Base-by-base conservation (phyloP, 2,113 vertebrate species). In the Anas platyrhynchos region DNA sequence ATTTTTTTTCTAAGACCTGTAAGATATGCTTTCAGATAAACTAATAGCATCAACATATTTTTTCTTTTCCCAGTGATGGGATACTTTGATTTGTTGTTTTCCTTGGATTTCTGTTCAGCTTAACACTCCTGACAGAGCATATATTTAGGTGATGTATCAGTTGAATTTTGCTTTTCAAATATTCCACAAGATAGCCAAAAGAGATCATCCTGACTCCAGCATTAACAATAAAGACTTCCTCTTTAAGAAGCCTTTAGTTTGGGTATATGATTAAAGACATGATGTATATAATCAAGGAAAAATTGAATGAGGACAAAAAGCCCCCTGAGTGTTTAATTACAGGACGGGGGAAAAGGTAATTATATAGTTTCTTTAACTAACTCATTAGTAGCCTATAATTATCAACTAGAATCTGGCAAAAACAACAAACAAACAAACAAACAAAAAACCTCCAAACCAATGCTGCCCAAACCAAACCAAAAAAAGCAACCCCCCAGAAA, bases 31-130 rank as follows among this genome's bases (percentile, higher is more conserved):
- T 89, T 68, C 38, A 83, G 41, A n/a, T 58, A 67, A 67, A 76
- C 8, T 73, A 26, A 17, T 65, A 41, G 4, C 3, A 58, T 69
- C 0, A 0, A 0, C 3, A n/a, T 46, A 52, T 65, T 58, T 82
- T 82, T 68, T 79, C 2, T 76, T 92, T 80, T 23, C 9, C 13
- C 11, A 72, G 25, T 74, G 6, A 62, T 50, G 21, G 50, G 8
- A 23, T 71, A 11, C 13, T 63, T 78, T 85, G 6, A 3, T 74
- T 76, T 54, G 16, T 22, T 61, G 5, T 73, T 54, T 78, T 72
- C 18, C 21, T 54, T 41, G 36, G 69, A n/a, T 29, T 81, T 81
- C 34, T 56, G 6, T 67, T 85, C 36, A 43, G 32, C 8, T 52
- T 63, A 80, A 46, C 25, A 8, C 17, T 62, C 34, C 32, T 48